Conservation (phyloP, 2,888 invertebrate genomes). For the Eremobia ochroleuca region DNA sequence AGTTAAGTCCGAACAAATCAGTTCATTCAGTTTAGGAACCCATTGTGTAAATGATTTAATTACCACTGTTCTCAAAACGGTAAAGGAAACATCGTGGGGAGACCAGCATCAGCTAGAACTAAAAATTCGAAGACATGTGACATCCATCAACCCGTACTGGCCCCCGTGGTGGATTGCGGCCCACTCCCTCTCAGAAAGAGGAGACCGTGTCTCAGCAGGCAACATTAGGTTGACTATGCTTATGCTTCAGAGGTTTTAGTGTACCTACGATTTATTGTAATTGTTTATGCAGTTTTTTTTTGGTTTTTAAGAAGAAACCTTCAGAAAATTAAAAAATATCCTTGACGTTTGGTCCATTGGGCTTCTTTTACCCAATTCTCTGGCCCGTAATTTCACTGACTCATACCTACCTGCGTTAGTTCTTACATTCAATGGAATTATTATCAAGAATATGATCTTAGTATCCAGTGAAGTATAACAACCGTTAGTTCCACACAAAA, state of each 20-base stretch:
- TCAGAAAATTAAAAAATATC: background rate
- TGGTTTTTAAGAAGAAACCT: background rate
- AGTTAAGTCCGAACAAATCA: too few relatives aligned
- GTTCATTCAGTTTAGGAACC: background rate
- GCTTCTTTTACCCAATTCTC: background rate
- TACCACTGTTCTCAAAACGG: background rate
- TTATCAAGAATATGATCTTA: constrained; percentile 24
- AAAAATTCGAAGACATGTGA: background rate
- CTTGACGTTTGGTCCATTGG: background rate
- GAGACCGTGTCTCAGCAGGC: background rate
- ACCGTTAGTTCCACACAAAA: constrained; percentile 28
- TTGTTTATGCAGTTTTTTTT: too few relatives aligned
- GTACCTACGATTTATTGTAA: background rate
- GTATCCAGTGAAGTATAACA: constrained; percentile 34
- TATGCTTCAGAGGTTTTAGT: background rate
- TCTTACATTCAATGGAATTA: constrained; percentile 3
- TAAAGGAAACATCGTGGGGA: background rate
- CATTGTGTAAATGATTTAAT: background rate
- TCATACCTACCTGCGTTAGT: background rate
- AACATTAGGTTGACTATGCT: background rate
- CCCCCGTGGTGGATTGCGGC: background rate
- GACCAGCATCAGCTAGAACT: background rate
- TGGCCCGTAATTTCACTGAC: background rate
- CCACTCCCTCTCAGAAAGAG: background rate
- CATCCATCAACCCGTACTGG: background rate